Conservation (phyloP, 2,888 invertebrate genomes). For the Suillia variegata region DNA sequence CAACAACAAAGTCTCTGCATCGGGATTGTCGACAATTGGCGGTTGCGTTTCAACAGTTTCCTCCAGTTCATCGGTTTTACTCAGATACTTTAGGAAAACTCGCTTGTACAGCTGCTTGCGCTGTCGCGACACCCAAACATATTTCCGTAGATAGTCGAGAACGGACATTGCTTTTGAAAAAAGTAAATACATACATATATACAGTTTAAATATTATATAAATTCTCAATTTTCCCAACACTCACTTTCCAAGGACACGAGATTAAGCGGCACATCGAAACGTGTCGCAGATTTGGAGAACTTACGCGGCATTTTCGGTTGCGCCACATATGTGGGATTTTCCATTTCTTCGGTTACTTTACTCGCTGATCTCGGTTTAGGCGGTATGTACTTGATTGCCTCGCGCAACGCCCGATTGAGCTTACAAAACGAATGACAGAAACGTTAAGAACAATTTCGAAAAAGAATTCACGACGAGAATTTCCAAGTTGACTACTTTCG, state of each 20-base stretch:
- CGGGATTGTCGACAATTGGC: conserved; percentile 21
- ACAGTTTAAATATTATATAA: too few species aligned
- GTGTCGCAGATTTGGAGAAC: conserved; percentile 75
- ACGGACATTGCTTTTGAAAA: conserved; percentile 70
- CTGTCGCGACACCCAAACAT: conserved; percentile 68
- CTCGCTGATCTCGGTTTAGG: conserved; percentile 32
- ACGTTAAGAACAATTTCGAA: not conserved
- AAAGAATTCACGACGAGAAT: not conserved
- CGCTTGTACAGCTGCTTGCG: conserved; percentile 66
- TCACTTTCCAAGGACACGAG: conserved; percentile 64
- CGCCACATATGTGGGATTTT: conserved; percentile 37
- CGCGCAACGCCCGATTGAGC: conserved; percentile 56
- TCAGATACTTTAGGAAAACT: conserved; percentile 62
- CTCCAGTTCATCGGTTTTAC: conserved; percentile 49
- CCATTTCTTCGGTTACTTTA: conserved; percentile 34
- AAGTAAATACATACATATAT: not conserved
- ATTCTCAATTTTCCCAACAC: conserved; percentile 3
- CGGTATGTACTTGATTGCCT: conserved; percentile 56
- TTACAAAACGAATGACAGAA: conserved; percentile 20
- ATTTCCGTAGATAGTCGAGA: conserved; percentile 72
- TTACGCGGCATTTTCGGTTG: conserved; percentile 69
- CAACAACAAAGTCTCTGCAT: conserved; percentile 35
- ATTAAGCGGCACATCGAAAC: conserved; percentile 78
- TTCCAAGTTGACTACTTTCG: not conserved
- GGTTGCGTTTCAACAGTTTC: conserved; percentile 38